Evolutionary conservation across 1,140 invertebrate genomes (phyloP), one percentile per base, ranked within the genome.

Genomic region (Saccostrea glomerata): DNA sequence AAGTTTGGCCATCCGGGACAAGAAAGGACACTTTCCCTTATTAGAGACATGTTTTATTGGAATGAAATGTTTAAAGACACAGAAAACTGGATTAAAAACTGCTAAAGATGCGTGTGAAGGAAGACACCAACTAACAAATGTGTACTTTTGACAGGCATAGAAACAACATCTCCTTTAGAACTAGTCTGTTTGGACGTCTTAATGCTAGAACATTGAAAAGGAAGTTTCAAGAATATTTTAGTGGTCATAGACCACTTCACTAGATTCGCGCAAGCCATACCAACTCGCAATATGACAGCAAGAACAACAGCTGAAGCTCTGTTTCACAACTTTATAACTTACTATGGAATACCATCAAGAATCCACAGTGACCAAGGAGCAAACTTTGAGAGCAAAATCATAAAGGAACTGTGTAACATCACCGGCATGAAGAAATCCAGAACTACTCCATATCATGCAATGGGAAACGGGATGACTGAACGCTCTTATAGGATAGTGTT

Each of bases 401-500:
- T n/a, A 36, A 36, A 36, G 30, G 30, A 36, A 36, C 30, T 36
- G 30, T 36, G 30, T 36, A 36, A 36, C 30, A 36, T 36, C 30
- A 36, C 30, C 30, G 30, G 30, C 30, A 36, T 36, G 30, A 36
- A 36, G 30, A 36, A 36, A 36, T 36, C 30, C 30, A 36, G 30
- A 36, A 36, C 30, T 36, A 36, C 30, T 36, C 30, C 30, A 36
- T 36, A 36, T 36, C 30, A 36, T 36, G 30, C 30, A 36, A 36
- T 36, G 30, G 66, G 54, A 86, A 89, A 30, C 47, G 25, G 70
- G 77, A 85, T 40, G 88, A 85, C 25, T 25, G 40, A 89, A 82
- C 36, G 87, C 17, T 87, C 87, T 56, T 89, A 89, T 84, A 54
- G 85, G 54, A 90, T 77, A 23, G n/a, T 90, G 15, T 70, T 89